Conservation (phyloP, 2,113 vertebrate genomes). For the Spheniscus mendiculus region DNA sequence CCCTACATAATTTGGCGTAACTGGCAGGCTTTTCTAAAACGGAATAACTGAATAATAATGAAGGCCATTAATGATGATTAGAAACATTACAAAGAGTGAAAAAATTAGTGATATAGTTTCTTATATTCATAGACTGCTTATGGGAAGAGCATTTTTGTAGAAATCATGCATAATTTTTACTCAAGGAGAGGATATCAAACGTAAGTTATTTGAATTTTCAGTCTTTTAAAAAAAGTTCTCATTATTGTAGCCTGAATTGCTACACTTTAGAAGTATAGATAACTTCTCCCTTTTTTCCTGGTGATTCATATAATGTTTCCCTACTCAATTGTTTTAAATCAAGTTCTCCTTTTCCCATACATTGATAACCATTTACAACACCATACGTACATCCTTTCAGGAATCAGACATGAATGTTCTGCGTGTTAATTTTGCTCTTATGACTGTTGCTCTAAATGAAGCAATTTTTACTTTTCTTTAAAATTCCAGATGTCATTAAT, state of each 20-base stretch:
- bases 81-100: slow-evolving; percentile 21
- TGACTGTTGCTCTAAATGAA: not conserved
- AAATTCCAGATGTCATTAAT: not conserved
- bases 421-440: not conserved
- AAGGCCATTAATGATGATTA: slow-evolving; percentile 34
- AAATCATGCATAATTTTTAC: not conserved
- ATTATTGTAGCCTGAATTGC: not conserved
- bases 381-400: not conserved
- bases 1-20: not conserved
- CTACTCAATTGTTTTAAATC: not conserved
- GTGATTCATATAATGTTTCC: not conserved
- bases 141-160: not conserved
- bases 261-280: not conserved
- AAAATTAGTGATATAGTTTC: slow-evolving; percentile 19
- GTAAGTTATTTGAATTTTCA: not conserved
- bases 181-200: not conserved
- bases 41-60: slow-evolving; percentile 58
- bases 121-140: not conserved
- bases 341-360: not conserved
- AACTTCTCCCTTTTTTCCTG: not conserved
- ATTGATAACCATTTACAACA: not conserved
- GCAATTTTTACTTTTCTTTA: not conserved
- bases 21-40: slow-evolving; percentile 25
- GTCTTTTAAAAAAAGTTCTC: not conserved
- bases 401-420: not conserved